phyloP scores from a whole-genome alignment of 92 coral and sea anemone species.

The Zoanthus sansibaricus region DNA sequence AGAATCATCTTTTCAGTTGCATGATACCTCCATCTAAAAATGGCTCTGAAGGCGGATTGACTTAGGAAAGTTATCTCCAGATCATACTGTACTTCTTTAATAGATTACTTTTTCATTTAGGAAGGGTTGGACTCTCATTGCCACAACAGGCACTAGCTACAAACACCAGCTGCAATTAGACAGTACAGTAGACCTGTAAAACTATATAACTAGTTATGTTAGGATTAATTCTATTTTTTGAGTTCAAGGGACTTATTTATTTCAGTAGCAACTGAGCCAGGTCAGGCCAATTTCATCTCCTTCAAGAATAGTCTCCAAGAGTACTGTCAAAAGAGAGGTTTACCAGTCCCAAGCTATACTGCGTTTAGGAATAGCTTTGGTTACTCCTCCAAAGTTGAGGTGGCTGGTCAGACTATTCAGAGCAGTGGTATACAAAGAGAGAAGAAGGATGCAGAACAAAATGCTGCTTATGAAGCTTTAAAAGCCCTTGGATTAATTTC shows the following conservation, averaged over 20 bases:
- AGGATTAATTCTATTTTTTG: no score
- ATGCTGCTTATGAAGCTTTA: slow-evolving; percentile 86
- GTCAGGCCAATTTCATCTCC: slow-evolving; percentile 83
- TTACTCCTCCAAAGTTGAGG: slow-evolving; percentile 73
- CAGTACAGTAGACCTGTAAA: no score
- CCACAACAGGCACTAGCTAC: no score
- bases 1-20: not conserved
- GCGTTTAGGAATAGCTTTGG: slow-evolving; percentile 74
- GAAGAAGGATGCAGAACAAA: slow-evolving; percentile 88
- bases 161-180: no score
- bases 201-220: no score
- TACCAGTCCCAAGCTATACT: slow-evolving; percentile 78
- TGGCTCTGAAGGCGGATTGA: not conserved
- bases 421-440: slow-evolving; percentile 76
- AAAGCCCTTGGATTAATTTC: slow-evolving; percentile 72
- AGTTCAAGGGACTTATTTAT: not conserved
- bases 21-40: not conserved
- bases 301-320: slow-evolving; percentile 98
- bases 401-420: slow-evolving; percentile 63
- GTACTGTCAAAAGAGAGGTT: slow-evolving; percentile 85
- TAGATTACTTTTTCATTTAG: no score
- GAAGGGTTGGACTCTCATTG: no score
- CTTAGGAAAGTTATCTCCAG: not conserved
- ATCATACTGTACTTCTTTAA: no score
- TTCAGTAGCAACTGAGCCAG: slow-evolving; percentile 72